Evolutionary conservation across 1,140 invertebrate species (phyloP), one percentile per base, ranked within the genome.

Genomic region (Magallana ariakensis): DNA sequence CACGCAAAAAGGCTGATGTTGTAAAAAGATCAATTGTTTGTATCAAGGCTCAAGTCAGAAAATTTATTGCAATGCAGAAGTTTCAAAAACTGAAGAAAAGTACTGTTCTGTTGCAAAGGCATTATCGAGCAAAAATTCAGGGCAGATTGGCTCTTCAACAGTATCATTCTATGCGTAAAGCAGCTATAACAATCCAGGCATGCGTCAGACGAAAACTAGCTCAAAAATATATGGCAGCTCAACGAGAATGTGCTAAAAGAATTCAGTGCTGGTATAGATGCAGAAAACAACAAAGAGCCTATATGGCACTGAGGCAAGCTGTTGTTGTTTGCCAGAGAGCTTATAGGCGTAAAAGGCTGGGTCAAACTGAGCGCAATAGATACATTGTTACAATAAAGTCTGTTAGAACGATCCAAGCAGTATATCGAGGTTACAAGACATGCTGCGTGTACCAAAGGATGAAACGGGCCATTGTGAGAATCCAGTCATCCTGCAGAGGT

Each of bases 171-270:
- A 22, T 75, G 60, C 83, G 58, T 22, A 33, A 55, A 66, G 88
- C 90, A 82, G 88, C 87, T 19, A 11, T 88, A 11, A 84, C 75
- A 8, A 91, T 92, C 26, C 90, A 92, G 60, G 58, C 89, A n/a
- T 62, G 57, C 26, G 83, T 56, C 16, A 84, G 88, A 88, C 60
- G 87, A 16, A 57, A 83, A 19, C 54, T 56, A 15, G 46, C 33
- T 62, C 11, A 54, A 22, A 83, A 75, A 55, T 53, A 46, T n/a
- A 80, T 66, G 58, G 6, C 54, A 26, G 8, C 16, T 57, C 26
- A 62, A 7, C 54, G 16, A 54, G 46, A 19, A 55, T 57, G 84
- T 80, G 82, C 82, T 13, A 33, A 53, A 11, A 86, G 22, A n/a
- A 86, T 88, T 54, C 87, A 88, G 81, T 80, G 88, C 13, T 19